Conservation (phyloP, 2,113 vertebrate species). For the Shinisaurus crocodilurus region DNA sequence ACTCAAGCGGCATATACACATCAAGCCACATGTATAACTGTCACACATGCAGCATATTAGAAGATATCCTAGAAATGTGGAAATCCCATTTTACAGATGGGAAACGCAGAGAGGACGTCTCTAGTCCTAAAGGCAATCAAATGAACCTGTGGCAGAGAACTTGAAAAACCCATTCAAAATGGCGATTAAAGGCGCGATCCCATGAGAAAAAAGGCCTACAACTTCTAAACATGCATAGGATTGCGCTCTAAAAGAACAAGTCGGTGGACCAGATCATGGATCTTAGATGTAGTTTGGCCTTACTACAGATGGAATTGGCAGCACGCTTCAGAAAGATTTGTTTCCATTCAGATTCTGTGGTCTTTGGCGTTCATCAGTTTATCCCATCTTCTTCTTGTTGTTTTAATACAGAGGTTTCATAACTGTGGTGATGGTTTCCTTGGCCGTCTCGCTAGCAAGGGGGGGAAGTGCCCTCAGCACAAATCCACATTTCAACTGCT, state of each 20-base stretch:
- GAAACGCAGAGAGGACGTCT: neutral
- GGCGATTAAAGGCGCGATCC: too few species aligned
- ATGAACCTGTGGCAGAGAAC: too few species aligned
- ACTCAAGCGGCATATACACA: too few species aligned
- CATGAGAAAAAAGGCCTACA: too few species aligned
- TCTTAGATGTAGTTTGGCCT: too few species aligned
- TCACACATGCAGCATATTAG: neutral
- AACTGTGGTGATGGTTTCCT: slow-evolving; percentile 13
- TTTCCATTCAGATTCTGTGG: neutral
- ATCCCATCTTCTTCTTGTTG: fast-evolving
- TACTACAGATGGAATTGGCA: too few species aligned
- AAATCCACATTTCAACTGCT: slow-evolving; percentile 9
- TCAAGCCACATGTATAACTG: too few species aligned
- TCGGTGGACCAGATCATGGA: too few species aligned
- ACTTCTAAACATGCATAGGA: too few species aligned
- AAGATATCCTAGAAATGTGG: neutral
- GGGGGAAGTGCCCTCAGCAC: slow-evolving; percentile 6
- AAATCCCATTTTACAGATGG: neutral
- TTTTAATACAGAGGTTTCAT: neutral
- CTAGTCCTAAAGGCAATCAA: too few species aligned
- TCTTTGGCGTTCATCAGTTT: neutral
- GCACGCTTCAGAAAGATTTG: neutral
- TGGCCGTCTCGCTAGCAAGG: neutral
- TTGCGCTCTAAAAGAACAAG: too few species aligned
- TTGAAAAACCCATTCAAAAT: too few species aligned